These are phyloP conservation scores for Drosophila ficusphila DNA, from an alignment of 1,140 invertebrate genomes.

Conservation along the genomic window DNA sequence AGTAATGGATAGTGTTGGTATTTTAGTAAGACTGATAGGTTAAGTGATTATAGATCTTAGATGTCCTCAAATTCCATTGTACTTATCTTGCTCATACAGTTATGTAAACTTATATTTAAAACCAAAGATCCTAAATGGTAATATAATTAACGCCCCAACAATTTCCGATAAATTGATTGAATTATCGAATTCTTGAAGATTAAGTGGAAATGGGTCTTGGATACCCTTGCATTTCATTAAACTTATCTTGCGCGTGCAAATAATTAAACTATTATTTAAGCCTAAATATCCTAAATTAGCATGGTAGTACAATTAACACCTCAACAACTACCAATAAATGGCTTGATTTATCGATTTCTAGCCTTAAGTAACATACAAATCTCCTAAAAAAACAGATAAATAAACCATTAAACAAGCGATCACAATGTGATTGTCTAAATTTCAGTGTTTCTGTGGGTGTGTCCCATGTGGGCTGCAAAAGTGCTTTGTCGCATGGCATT, in stretches of 20 bases:
- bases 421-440: slow-evolving; percentile 22
- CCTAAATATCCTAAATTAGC: background rate
- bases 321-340: slow-evolving; percentile 4
- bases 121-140: no score
- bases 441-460: slow-evolving; percentile 11
- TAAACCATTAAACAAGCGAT: slow-evolving; percentile 25
- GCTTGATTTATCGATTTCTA: slow-evolving; percentile 9
- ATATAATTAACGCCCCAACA: no score
- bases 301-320: slow-evolving; percentile 16
- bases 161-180: no score
- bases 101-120: no score
- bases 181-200: no score
- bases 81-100: no score
- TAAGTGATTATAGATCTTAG: no score
- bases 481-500: slow-evolving; percentile 37
- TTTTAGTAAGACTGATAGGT: slow-evolving; percentile 19
- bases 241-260: no score
- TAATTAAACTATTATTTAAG: no score
- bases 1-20: slow-evolving; percentile 5
- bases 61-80: no score
- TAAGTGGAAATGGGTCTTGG: no score
- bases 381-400: slow-evolving; percentile 30
- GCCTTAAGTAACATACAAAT: slow-evolving; percentile 16
- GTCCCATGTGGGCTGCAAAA: slow-evolving; percentile 18
- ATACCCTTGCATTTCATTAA: no score